These are phyloP conservation scores for Oxyruncus cristatus DNA, from an alignment of 2,113 vertebrate genomes.

Conservation along the genomic window DNA sequence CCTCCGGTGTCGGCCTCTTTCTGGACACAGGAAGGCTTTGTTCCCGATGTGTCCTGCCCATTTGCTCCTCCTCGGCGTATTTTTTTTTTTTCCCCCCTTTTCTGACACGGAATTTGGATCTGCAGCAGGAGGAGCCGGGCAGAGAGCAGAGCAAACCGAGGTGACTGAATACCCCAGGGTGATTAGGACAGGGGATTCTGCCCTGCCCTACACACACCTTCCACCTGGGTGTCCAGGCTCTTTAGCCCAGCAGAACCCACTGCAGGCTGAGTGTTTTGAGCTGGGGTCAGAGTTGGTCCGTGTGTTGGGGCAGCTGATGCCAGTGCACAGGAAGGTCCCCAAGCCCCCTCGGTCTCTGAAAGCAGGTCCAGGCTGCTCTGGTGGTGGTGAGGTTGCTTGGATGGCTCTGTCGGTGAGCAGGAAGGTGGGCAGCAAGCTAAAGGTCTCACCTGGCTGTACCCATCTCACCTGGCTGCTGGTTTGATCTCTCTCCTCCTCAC, in stretches of 20 bases:
- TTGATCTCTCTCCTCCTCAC: background rate
- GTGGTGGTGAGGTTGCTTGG: background rate
- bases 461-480: conserved; percentile 19
- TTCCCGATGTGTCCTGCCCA: background rate
- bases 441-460: background rate
- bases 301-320: accelerated
- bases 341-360: accelerated
- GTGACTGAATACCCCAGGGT: background rate
- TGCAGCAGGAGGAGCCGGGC: background rate
- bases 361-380: background rate
- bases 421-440: background rate
- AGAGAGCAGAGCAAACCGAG: background rate
- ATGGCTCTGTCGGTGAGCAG: background rate
- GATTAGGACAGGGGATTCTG: background rate
- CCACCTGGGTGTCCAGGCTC: background rate
- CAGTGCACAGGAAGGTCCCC: background rate
- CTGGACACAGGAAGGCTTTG: background rate
- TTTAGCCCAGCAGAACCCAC: background rate
- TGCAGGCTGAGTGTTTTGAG: background rate
- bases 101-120: accelerated
- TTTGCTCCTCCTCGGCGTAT: background rate
- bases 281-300: background rate
- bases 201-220: background rate
- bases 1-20: background rate
- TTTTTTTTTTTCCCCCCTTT: background rate